Base-by-base conservation (phyloP, 2,888 invertebrate species). In the Clivina fossor region DNA sequence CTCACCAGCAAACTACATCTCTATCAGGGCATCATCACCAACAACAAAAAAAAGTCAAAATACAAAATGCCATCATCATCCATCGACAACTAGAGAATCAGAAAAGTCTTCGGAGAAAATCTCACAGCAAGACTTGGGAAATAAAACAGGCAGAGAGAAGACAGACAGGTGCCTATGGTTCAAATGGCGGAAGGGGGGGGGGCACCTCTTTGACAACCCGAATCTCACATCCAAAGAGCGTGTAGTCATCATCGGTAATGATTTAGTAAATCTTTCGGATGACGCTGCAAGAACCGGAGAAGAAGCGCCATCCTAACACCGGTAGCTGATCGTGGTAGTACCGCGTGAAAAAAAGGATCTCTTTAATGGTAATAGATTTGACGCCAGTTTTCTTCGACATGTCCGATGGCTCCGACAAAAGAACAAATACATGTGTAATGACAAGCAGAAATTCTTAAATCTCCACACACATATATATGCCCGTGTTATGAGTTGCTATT, bases 351-450 rank as follows among this genome's bases (percentile, higher is more conserved):
- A n/a, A 15, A n/a, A n/a, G 44, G 43, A 71, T 71, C 71, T 70
- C 70, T 70, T 70, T 71, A 71, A 71, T 68, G n/a, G 67, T 69
- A 68, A 69, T 72, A 71, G 71, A 69, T 68, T 65, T 69, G 71
- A 72, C 71, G 72, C 71, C 70, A 67, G 65, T 57, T 56, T 61
- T 48, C 48, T 48, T n/a, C 24, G 35, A 2, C 35, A n/a, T n/a
- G n/a, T n/a, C n/a, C n/a, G n/a, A n/a, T n/a, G 40, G 8, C 38
- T 22, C 50, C 50, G 50, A 50, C 50, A 50, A 50, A 50, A 50
- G 50, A 50, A 38, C 38, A 30, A 50, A 19, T 19, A 38, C 19
- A 38, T 38, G 11, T 16, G 38, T 38, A 38, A 38, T 38, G 38
- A 38, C 38, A 38, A 20, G 15, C 16, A 37, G 5, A 24, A 24